Conservation (phyloP, 2,797 vertebrate genomes). For the Falco rusticolus region DNA sequence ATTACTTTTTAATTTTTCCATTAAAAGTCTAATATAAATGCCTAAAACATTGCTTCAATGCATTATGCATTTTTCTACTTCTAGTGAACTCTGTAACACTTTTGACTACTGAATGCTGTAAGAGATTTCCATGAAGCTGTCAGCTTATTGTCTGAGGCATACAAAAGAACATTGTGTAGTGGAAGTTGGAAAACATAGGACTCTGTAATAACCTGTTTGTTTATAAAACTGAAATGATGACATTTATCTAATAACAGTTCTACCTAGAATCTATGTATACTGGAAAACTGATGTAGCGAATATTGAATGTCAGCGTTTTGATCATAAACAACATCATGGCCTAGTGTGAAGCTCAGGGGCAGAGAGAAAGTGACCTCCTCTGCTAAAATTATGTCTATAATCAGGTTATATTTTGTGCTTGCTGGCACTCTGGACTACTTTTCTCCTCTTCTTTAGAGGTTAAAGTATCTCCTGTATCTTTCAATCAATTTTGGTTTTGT, state of each 20-base stretch:
- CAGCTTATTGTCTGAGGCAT: conserved; percentile 53
- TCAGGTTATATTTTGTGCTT: not conserved
- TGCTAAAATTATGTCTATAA: not conserved
- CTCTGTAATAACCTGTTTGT: conserved; percentile 25
- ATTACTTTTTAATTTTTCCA: conserved; percentile 72
- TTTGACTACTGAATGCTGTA: conserved; percentile 25
- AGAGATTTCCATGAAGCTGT: conserved; percentile 40
- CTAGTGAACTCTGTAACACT: conserved; percentile 25
- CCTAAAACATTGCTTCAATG: conserved; percentile 56
- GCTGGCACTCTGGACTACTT: not conserved
- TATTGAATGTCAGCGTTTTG: not conserved
- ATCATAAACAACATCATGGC: not conserved
- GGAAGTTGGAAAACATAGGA: conserved; percentile 15
- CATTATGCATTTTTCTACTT: conserved; percentile 62
- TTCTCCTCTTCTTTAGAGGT: not conserved
- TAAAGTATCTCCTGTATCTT: not conserved
- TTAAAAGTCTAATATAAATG: conserved; percentile 69
- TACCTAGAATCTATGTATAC: not conserved
- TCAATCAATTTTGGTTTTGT: not conserved
- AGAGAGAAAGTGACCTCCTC: not conserved
- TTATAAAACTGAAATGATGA: conserved; percentile 46
- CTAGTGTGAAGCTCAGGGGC: not conserved
- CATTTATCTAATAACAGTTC: conserved; percentile 34
- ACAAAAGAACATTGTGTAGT: conserved; percentile 55
- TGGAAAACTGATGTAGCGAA: not conserved